Conservation (phyloP, 2,113 vertebrate species). For the Athene cunicularia region DNA sequence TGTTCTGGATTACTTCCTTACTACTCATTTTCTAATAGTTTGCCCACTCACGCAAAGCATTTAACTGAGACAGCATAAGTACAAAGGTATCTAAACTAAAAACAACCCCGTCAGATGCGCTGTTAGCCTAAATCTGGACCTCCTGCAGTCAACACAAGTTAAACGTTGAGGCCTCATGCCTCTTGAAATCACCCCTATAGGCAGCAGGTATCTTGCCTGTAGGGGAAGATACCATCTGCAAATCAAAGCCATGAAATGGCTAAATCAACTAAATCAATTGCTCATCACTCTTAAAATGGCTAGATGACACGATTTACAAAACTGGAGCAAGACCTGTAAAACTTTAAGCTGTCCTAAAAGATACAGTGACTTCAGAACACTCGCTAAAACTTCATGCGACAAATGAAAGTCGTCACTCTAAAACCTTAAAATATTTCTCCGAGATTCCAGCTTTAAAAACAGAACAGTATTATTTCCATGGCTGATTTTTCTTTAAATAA, state of each 20-base stretch:
- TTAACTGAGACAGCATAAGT: not conserved
- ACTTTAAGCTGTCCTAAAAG: not conserved
- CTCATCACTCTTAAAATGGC: fast-evolving
- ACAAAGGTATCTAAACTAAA: not conserved
- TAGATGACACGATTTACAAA: not conserved
- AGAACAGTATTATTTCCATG: not conserved
- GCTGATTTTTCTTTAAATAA: conserved; percentile 42
- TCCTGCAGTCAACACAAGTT: not conserved
- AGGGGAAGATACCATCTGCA: not conserved
- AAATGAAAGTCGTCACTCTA: not conserved
- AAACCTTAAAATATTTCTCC: conserved; percentile 37
- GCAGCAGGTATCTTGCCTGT: fast-evolving
- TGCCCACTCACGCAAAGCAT: not conserved
- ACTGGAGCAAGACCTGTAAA: fast-evolving
- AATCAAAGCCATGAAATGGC: not conserved
- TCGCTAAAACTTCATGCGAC: not conserved
- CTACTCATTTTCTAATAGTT: not conserved
- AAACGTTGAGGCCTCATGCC: not conserved
- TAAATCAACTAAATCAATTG: not conserved
- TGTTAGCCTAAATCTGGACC: not conserved
- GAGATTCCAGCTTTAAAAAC: conserved; percentile 35
- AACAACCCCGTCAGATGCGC: fast-evolving
- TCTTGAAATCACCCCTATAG: not conserved
- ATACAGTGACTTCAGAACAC: not conserved
- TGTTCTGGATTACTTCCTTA: not conserved